A percentile compares a stretch with the other conserved stretches of the same genome.
These are phyloP conservation scores for Psettodes erumei DNA, from an alignment of 2,113 vertebrate genomes.

Conservation along the genomic window DNA sequence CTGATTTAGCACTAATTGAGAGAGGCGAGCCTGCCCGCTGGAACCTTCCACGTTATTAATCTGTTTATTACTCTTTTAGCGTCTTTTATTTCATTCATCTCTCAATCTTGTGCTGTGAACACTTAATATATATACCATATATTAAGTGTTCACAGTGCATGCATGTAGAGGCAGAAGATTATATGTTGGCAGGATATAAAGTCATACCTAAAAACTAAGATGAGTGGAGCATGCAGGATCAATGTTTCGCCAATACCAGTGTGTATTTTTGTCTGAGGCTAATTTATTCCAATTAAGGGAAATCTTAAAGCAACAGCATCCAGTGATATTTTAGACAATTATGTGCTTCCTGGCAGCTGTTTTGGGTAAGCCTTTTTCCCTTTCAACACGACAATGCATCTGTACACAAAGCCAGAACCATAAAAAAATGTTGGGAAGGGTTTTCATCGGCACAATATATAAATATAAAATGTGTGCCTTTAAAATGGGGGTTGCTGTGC, in stretches of 20 bases:
- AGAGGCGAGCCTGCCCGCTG: constrained; percentile 60
- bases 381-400: not conserved
- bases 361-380: not conserved
- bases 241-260: not conserved
- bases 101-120: constrained; percentile 21
- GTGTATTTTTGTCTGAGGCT: not conserved
- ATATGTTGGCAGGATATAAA: not conserved
- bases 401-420: not conserved
- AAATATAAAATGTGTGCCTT: constrained; percentile 35
- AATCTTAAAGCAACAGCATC: not conserved
- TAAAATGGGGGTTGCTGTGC: constrained; percentile 32
- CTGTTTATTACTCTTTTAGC: constrained; percentile 77
- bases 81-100: constrained; percentile 41
- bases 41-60: constrained; percentile 74
- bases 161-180: not conserved
- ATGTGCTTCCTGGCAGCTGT: not conserved
- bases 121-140: no score
- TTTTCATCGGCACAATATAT: constrained; percentile 36
- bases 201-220: not conserved
- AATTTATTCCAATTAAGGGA: not conserved
- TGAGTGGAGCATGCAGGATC: not conserved
- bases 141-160: no score
- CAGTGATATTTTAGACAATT: not conserved
- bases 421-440: not conserved
- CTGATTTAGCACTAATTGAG: constrained; percentile 82